Percentiles rank a stretch among this genome's conserved stretches.
phyloP scores from a whole-genome alignment of 2,797 vertebrate genomes.

The Otus scops region DNA sequence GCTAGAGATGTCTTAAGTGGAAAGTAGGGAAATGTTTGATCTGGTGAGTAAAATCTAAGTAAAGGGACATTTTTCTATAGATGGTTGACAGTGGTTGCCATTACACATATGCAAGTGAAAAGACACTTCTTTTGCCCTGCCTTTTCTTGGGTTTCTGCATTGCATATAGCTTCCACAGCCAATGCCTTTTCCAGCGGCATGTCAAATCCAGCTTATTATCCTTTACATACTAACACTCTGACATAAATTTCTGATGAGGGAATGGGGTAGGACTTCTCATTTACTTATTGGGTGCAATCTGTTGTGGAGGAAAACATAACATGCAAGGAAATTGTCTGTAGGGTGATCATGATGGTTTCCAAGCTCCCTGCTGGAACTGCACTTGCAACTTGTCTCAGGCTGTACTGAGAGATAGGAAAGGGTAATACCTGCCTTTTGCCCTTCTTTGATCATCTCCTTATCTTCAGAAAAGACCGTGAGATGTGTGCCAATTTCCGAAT shows the following conservation, averaged over 20 bases:
- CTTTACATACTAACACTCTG: background rate
- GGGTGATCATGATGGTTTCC: background rate
- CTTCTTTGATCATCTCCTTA: background rate
- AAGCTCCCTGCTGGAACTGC: background rate
- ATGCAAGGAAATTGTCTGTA: background rate
- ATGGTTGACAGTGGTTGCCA: background rate
- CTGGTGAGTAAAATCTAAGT: background rate
- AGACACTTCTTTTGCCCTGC: background rate
- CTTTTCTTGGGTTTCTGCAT: background rate
- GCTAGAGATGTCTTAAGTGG: background rate
- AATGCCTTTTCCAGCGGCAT: background rate
- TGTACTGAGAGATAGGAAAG: background rate
- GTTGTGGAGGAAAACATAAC: background rate
- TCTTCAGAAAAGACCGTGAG: background rate
- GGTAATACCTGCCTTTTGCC: background rate
- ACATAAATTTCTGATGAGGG: background rate
- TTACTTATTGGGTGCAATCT: background rate
- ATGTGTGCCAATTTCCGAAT: background rate
- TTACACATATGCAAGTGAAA: background rate
- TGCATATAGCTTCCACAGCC: background rate
- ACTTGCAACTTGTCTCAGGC: background rate
- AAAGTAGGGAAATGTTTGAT: background rate
- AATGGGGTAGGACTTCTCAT: background rate
- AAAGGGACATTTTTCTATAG: background rate
- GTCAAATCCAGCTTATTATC: background rate